phyloP scores from a whole-genome alignment of 2,888 invertebrate genomes.

The Charanyca ferruginea region DNA sequence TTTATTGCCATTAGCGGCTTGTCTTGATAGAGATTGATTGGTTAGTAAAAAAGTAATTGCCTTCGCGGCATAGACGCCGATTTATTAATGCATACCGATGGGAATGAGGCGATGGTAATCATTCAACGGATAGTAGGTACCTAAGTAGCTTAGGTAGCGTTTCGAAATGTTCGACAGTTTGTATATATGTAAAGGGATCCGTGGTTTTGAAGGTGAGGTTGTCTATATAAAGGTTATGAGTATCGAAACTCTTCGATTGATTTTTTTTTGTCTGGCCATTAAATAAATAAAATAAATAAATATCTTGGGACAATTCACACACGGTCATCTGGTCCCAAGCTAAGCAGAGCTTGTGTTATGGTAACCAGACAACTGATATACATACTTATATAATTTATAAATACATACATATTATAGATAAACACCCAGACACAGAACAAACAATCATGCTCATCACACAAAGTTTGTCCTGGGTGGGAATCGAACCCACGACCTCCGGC shows the following conservation, averaged over 20 bases:
- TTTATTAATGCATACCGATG: slow-evolving; percentile 57
- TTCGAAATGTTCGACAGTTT: slow-evolving; percentile 47
- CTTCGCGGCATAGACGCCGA: slow-evolving; percentile 56
- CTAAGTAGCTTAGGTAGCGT: slow-evolving; percentile 19
- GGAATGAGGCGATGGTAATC: slow-evolving; percentile 63
- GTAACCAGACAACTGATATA: no score
- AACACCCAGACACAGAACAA: no score
- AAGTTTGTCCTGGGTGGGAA: no score
- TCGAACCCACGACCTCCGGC: no score
- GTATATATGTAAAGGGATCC: background rate
- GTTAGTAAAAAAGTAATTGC: slow-evolving; percentile 80
- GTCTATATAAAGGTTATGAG: background rate
- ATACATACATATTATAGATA: no score
- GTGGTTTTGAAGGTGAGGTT: slow-evolving; percentile 9
- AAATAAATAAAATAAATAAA: no score
- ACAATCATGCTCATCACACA: no score
- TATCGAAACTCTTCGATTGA: background rate
- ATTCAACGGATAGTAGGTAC: slow-evolving; percentile 36
- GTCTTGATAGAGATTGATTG: slow-evolving; percentile 79
- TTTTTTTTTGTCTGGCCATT: background rate
- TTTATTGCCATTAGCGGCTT: slow-evolving; percentile 72
- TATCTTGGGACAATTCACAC: no score
- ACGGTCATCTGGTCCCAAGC: no score
- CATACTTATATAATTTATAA: no score
- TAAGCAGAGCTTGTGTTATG: no score